phyloP scores from a whole-genome alignment of 2,797 vertebrate species.

The Siniperca undulata region DNA sequence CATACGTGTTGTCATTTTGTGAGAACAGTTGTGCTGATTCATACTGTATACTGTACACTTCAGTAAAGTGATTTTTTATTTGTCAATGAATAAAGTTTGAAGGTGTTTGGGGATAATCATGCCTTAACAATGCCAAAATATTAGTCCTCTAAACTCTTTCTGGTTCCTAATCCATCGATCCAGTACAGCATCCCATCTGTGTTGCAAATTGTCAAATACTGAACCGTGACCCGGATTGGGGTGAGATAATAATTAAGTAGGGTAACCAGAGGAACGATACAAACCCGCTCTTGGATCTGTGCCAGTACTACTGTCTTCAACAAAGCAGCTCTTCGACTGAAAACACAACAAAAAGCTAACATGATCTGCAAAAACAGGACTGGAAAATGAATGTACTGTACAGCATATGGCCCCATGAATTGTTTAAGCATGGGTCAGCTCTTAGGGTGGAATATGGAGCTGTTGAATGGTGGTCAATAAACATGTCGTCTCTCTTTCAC shows the following conservation, averaged over 20 bases:
- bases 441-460: background rate
- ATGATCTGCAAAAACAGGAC: constrained; percentile 2
- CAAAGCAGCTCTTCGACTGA: constrained; percentile 10
- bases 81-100: constrained; percentile 37
- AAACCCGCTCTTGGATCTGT: constrained; percentile 19
- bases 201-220: constrained; percentile 11
- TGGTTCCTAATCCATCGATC: background rate
- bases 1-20: constrained; percentile 26
- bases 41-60: constrained; percentile 15
- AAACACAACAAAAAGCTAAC: background rate
- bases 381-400: constrained; percentile 27
- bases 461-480: constrained; percentile 47
- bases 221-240: background rate
- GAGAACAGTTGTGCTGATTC: constrained; percentile 6
- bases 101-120: constrained; percentile 33
- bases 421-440: background rate
- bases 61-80: constrained; percentile 43
- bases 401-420: background rate
- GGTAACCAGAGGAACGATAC: background rate
- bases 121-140: constrained; percentile 44
- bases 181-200: constrained; percentile 6
- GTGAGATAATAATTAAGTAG: constrained; percentile 20
- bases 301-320: background rate
- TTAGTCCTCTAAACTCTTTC: background rate
- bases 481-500: constrained; percentile 29